Evolutionary conservation across 2,888 invertebrate genomes (phyloP), one percentile per base, ranked within the genome.

Genomic region (Pherbina coryleti): DNA sequence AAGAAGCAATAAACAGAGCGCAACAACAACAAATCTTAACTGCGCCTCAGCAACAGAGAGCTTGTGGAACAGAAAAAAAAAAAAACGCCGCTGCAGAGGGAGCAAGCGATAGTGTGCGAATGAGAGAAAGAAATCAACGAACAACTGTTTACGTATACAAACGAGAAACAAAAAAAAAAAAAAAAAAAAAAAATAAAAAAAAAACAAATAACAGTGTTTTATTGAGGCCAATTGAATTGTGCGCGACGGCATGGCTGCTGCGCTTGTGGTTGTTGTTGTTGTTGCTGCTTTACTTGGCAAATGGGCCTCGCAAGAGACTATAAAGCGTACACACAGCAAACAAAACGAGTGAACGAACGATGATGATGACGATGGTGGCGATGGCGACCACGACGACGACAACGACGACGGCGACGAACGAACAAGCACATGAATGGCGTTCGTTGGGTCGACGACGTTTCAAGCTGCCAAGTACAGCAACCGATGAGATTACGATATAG

Each of bases 181-280:
- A 19, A 44, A n/a, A 67, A 22, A 53, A 70, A 28, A 9, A 28
- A 55, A 31, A 19, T 55, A 69, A 69, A 25, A 11, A 49, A 74
- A 51, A 28, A 74, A 74, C 64, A 74, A 74, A 74, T 66, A 74
- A 74, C 74, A 74, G 74, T 66, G 74, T 74, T 74, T 74, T 74
- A 74, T 74, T 74, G 74, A 74, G 74, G 74, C 74, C 74, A 74
- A 74, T 74, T 74, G 74, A 74, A 74, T 66, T 74, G 74, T 74
- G 64, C 74, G 64, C 62, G 74, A 28, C 69, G 74, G 28, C 51
- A 34, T 66, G 74, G 53, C 66, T 44, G 53, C 74, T 37, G 34
- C 72, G 28, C n/a, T 19, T n/a, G 44, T n/a, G 2, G 19, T 37
- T 67, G 69, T 25, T 70, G 51, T 44, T 72, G 53, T n/a, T 70